Base-by-base conservation (phyloP, 2,888 invertebrate genomes). In the Dendrolimus pini region DNA sequence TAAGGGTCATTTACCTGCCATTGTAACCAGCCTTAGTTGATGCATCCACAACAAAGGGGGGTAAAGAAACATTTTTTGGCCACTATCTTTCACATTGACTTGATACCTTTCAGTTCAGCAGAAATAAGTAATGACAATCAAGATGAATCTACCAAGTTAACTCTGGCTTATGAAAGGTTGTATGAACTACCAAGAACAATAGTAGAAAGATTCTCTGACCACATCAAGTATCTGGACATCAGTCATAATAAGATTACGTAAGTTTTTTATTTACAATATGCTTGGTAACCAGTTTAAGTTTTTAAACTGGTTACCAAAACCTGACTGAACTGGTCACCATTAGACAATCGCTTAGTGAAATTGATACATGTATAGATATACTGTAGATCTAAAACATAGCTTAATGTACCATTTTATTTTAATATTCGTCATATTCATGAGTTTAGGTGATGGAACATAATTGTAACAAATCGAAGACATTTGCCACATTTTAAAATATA, bases 171-270 rank as follows among this genome's bases (percentile, higher is more conserved):
- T 71, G 95, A 95, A 77, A 92, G 92, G 61, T 79, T 95, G 52
- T 92, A 91, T 62, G 91, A 92, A 13, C 91, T 95, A 69, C 95
- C 95, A 0, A 89, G 92, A 65, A 89, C 93, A 13, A 85, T 95
- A 56, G 89, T 94, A 0, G 92, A 94, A 53, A 92, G 93, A 69
- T 93, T 94, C 71, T 91, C 93, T 0, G 82, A 89, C 9, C 87
- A 92, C 62, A 91, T 94, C 41, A 91, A 89, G 72, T 94, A 93
- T 65, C 81, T 95, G 66, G 95, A 95, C 76, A 91, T 95, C 57
- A 95, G 95, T 69, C 91, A 95, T 70, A 95, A 95, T 71, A 92
- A 93, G 75, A 93, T 95, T 65, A 92, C 92, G 94, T 94, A 83
- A 91, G 92, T 85, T 30, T 30, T 30, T 30, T 30, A 30, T 30